Evolutionary conservation across 2,888 invertebrate genomes (phyloP), one percentile per base, ranked within the genome.

Genomic region (Neocrepidodera transversa): DNA sequence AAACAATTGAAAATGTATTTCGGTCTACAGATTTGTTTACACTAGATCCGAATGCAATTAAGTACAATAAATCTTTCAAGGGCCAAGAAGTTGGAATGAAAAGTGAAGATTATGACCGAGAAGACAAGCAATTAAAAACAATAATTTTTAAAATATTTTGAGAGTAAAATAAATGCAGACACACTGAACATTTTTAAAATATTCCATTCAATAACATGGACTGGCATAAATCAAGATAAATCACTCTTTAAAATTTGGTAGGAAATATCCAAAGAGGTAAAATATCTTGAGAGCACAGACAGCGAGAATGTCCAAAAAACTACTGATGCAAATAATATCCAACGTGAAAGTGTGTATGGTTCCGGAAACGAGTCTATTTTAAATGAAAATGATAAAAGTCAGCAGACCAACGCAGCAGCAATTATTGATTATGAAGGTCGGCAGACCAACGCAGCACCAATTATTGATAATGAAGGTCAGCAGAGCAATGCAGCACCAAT

Each of bases 1-100:
- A 50, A 50, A 50, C 50, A 50, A 50, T 38, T 38, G 26, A 28
- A 50, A 50, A 50, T 50, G 20, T 35, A 50, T 50, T 50, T 23
- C 11, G 26, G 2, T 38, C 50, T 35, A 50, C 23, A 20, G 32
- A 8, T 32, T 50, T 50, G 20, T 50, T 36, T 38, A 35, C 47
- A 16, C n/a, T 47, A 28, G 13, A 17, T 47, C 28, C 30, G 16
- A 28, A 28, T 47, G 28, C 47, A 47, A 47, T 47, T 14, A 30
- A 30, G 30, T 47, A 47, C 47, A 47, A 47, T 30, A 47, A 47
- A 47, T 47, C 23, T 47, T 47, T 47, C n/a, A 47, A 30, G 47
- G 16, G 47, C 10, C 23, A 47, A 47, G 17, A 47, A 30, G 30
- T 47, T 47, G 30, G 14, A 23, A 47, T 16, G 28, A 47, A 47